phyloP scores from a whole-genome alignment of 1,140 invertebrate species.

The Anthonomus grandis region DNA sequence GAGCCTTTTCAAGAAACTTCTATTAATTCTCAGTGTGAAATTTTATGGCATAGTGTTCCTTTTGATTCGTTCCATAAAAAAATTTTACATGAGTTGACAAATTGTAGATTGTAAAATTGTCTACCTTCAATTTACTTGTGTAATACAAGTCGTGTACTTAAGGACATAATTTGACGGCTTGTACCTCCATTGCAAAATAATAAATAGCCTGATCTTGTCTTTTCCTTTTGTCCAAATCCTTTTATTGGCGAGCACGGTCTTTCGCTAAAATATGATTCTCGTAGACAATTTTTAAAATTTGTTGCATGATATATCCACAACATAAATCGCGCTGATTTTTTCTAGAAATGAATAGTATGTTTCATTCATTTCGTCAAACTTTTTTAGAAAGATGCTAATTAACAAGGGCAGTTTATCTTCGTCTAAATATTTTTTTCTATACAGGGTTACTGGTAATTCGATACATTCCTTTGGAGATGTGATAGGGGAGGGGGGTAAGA shows the following conservation, averaged over 20 bases:
- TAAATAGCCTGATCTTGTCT: neutral
- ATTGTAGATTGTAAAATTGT: too few species aligned
- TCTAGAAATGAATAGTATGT: too few species aligned
- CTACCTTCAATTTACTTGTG: conserved; percentile 1
- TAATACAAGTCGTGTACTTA: conserved; percentile 1
- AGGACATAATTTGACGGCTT: too few species aligned
- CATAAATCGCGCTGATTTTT: conserved; percentile 4
- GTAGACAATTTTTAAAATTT: neutral
- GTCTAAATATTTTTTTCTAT: conserved; percentile 9
- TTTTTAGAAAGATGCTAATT: neutral
- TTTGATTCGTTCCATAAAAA: conserved; percentile 10
- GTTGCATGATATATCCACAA: conserved; percentile 1
- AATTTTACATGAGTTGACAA: neutral
- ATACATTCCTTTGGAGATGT: too few species aligned
- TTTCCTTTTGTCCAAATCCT: conserved; percentile 7
- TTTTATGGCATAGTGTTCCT: conserved; percentile 23
- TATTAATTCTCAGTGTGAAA: conserved; percentile 43
- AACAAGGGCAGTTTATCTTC: conserved; percentile 6
- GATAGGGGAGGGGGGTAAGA: too few species aligned
- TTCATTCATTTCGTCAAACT: too few species aligned
- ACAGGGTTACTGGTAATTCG: too few species aligned
- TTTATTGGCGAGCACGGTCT: conserved; percentile 6
- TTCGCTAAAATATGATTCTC: neutral
- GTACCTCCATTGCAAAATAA: conserved; percentile 11
- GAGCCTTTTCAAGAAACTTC: conserved; percentile 47